Evolutionary conservation across 1,140 invertebrate species (phyloP).

Genomic region (Drosophila dunni): DNA sequence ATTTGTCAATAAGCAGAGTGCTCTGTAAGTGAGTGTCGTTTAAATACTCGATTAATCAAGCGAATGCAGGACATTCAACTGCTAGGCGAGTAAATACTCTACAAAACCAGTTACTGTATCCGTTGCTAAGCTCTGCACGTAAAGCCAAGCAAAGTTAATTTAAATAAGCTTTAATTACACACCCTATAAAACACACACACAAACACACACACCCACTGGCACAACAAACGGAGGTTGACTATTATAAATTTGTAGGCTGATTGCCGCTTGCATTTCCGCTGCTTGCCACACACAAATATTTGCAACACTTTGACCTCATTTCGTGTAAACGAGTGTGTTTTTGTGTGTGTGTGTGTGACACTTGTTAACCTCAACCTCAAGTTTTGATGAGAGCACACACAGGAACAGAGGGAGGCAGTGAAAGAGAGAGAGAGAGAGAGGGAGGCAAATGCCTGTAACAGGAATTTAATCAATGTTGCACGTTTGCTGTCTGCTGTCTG

Average conservation of each 20-base stretch:
- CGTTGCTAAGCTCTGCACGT: conserved; percentile 1
- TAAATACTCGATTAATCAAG: conserved; percentile 19
- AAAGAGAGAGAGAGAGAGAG: neutral
- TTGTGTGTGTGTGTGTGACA: conserved; percentile 52
- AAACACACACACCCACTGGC: neutral
- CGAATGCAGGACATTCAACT: conserved; percentile 20
- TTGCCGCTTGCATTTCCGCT: conserved; percentile 74
- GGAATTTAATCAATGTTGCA: conserved; percentile 69
- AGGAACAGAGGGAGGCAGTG: conserved; percentile 34
- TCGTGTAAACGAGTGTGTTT: conserved; percentile 31
- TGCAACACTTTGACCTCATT: conserved; percentile 61
- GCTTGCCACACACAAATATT: conserved; percentile 6
- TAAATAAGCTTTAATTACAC: conserved; percentile 51
- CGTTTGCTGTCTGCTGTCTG: conserved; percentile 30
- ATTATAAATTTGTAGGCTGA: conserved; percentile 68
- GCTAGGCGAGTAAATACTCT: conserved; percentile 8
- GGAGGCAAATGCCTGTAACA: conserved; percentile 8
- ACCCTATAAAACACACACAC: conserved; percentile 1
- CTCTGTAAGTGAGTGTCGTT: conserved; percentile 26
- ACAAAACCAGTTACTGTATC: conserved; percentile 3
- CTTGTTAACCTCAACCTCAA: conserved; percentile 64
- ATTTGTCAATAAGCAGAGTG: no score
- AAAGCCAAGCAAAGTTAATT: conserved; percentile 16
- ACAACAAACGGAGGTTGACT: conserved; percentile 14
- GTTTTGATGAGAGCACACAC: conserved; percentile 59